phyloP scores from a whole-genome alignment of 2,113 vertebrate species.

The Eulacestoma nigropectus region DNA sequence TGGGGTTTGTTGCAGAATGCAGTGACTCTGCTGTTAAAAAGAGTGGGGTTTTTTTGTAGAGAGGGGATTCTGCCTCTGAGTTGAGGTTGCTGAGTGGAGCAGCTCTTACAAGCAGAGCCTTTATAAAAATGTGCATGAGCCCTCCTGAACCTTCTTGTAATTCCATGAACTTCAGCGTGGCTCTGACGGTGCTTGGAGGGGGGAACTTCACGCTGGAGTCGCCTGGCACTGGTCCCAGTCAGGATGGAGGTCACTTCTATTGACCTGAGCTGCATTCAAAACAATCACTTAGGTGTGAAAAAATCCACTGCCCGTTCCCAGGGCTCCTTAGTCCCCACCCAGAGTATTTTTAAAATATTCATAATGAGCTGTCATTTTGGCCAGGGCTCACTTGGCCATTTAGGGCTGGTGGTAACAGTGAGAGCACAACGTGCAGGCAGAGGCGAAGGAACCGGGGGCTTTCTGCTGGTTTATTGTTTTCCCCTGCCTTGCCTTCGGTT shows the following conservation, averaged over 20 bases:
- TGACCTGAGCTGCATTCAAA: not conserved
- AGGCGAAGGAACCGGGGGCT: not conserved
- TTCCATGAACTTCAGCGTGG: not conserved
- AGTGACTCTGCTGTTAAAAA: not conserved
- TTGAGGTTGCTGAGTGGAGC: not conserved
- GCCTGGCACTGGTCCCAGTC: not conserved
- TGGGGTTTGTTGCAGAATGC: not conserved
- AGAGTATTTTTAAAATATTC: not conserved
- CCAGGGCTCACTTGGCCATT: not conserved
- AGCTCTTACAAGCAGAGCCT: not conserved
- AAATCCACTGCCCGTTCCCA: not conserved
- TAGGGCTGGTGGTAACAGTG: not conserved
- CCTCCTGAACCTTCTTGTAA: not conserved
- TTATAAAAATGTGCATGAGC: fast-evolving
- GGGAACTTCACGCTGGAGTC: not conserved
- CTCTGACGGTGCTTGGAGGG: not conserved
- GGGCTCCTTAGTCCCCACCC: not conserved
- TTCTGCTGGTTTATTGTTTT: not conserved
- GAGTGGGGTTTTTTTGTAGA: not conserved
- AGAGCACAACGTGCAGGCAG: not conserved
- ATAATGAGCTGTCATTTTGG: slow-evolving; percentile 33
- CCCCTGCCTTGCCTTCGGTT: not conserved
- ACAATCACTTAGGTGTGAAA: slow-evolving; percentile 24
- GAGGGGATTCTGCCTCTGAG: not conserved
- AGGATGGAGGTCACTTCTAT: not conserved